Base-by-base conservation (phyloP, 2,797 vertebrate genomes). In the Poecilia picta region DNA sequence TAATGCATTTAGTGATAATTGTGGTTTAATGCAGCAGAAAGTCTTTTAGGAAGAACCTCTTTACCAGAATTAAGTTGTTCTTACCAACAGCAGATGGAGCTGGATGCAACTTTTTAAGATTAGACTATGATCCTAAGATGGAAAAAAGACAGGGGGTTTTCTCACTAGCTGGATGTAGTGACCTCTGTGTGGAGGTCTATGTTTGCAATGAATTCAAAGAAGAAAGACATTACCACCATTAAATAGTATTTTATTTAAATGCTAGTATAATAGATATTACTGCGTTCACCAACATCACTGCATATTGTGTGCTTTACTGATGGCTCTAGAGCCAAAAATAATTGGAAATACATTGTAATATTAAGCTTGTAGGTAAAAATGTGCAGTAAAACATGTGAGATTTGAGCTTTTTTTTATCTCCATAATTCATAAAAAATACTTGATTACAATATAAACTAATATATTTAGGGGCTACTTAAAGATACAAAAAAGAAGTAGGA, bases 31-130 rank as follows among this genome's bases (percentile, higher is more conserved):
- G 31, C 62, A 64, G 33, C 33, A 36, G 62, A 66, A 39, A 66
- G 36, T 66, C 7, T 66, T 66, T 66, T 66, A 39, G 33, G 62
- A 66, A 41, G 11, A 70, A 45, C 64, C 1, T 43, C 68, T 43
- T n/a, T 70, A 70, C 25, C 41, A 71, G 68, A 45, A 45, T 71
- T 8, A 45, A 45, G 68, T n/a, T 71, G 41, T 71, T 71, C 8
- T 25, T 3, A 41, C 43, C 5, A 28, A 71, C 23, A 45, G 68
- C 41, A 71, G 68, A 71, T 45, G 39, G 41, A 45, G 41, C 41
- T 12, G 23, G 41, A 45, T 71, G 23, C 39, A 45, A 16, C 41
- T 16, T 71, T n/a, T n/a, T 28, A 25, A 41, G 18, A 43, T 45
- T 7, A 71, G 15, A 28, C 68, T 45, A 0, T 25, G 41, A 5